These are phyloP conservation scores for Harmothoe impar DNA, from an alignment of 2,888 invertebrate genomes.

Conservation along the genomic window DNA sequence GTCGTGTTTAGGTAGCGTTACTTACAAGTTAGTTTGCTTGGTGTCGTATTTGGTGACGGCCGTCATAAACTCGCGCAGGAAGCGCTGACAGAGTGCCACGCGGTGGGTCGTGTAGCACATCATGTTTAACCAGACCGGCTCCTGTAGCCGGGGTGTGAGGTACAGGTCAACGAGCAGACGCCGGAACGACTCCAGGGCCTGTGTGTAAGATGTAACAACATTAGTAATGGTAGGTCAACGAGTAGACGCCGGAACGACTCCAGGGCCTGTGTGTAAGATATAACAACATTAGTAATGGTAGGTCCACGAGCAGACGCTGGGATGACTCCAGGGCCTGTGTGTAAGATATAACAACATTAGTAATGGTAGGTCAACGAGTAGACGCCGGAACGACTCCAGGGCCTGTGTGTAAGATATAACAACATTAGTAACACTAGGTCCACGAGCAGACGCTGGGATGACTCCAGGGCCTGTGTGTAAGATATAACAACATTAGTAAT, in stretches of 20 bases:
- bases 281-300: constrained; percentile 76
- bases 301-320: constrained; percentile 87
- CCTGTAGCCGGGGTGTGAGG: constrained; percentile 87
- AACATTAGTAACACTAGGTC: constrained; percentile 84
- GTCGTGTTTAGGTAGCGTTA: too few species aligned
- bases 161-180: constrained; percentile 88
- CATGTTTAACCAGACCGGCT: constrained; percentile 88
- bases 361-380: constrained; percentile 87
- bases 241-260: constrained; percentile 85
- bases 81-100: constrained; percentile 80
- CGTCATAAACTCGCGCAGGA: constrained; percentile 82
- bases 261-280: constrained; percentile 77
- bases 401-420: constrained; percentile 75
- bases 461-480: constrained; percentile 79
- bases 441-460: constrained; percentile 85
- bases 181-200: constrained; percentile 82
- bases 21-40: constrained; percentile 93
- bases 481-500: background rate
- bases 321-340: constrained; percentile 81
- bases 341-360: background rate
- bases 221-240: constrained; percentile 85
- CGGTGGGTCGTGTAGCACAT: constrained; percentile 84
- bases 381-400: constrained; percentile 82
- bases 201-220: constrained; percentile 62
- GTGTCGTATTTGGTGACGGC: constrained; percentile 87